phyloP scores from a whole-genome alignment of 2,888 invertebrate species.

The Polydrusus tereticollis region DNA sequence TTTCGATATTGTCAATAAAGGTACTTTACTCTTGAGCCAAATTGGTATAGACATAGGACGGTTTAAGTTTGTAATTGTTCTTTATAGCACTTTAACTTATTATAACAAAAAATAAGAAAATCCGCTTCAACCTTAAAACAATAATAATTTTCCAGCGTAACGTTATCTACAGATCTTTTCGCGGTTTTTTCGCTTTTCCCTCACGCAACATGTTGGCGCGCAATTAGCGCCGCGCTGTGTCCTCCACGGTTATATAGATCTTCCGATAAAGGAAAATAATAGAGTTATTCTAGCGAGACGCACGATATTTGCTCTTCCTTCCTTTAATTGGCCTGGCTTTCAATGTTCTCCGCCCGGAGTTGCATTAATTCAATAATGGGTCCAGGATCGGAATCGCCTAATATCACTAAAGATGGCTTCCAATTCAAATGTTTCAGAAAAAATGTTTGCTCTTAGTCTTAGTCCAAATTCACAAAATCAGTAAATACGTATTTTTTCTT shows the following conservation, averaged over 20 bases:
- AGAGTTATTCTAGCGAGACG: constrained; percentile 64
- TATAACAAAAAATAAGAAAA: constrained; percentile 1
- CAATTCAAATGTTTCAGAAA: neutral
- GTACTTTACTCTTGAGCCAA: too few species aligned
- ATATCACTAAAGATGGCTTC: neutral
- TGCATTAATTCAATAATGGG: constrained; percentile 24
- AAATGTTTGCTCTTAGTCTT: too few species aligned
- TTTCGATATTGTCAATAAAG: too few species aligned
- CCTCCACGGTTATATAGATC: constrained; percentile 65
- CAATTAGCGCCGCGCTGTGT: constrained; percentile 49
- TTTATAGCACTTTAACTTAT: neutral
- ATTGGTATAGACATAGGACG: too few species aligned
- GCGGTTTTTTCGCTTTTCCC: constrained; percentile 44
- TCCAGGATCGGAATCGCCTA: neutral
- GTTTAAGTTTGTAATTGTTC: too few species aligned
- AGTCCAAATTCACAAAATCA: too few species aligned
- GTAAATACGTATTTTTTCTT: too few species aligned
- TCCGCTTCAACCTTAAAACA: constrained; percentile 8
- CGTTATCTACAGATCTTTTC: constrained; percentile 24
- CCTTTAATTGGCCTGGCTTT: constrained; percentile 60
- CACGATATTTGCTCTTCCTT: constrained; percentile 64
- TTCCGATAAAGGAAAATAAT: constrained; percentile 64
- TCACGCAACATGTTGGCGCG: constrained; percentile 41
- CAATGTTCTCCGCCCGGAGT: constrained; percentile 38
- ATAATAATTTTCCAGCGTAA: constrained; percentile 17